Evolutionary conservation across 2,888 invertebrate species (phyloP), one percentile per base, ranked within the genome.

Genomic region (Polia nebulosa): DNA sequence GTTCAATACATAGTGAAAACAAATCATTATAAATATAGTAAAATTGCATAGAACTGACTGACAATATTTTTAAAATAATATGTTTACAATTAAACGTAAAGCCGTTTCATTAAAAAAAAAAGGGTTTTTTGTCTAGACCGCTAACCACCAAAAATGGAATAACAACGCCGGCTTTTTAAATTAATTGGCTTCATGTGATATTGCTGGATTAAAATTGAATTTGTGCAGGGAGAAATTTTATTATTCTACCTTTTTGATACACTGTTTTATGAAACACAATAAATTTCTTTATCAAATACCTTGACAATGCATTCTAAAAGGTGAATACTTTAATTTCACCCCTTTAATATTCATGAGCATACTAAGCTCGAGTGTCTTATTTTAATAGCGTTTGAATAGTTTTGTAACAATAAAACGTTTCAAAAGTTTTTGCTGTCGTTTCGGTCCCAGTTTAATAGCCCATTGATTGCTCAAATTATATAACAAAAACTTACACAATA

Each of bases 401-500:
- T 81, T 72, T 78, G 76, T 84, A 83, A 84, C 72, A 84, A 84
- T 81, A 84, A 79, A 84, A 75, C 58, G 70, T 72, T 73, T 75
- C 32, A 51, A 78, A 72, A 62, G 53, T 72, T 80, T 84, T 84
- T 74, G 65, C 57, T 68, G 73, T 77, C 72, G 47, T 66, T 84
- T 84, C 64, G 36, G 78, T 82, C 75, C 75, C 66, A 76, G 59
- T 72, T 78, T 78, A 76, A 87, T 81, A 80, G 75, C 79, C 83
- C 78, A 80, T 87, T 86, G 85, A 87, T 85, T 86, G 86, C 64
- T 72, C 75, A 78, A 84, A 77, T 83, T 79, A 73, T 62, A 51
- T 68, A 72, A 85, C 84, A 86, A 84, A 86, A 85, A 85, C 77
- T 70, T 71, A 77, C 65, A 86, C 84, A 84, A 81, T 81, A 70